Percentiles rank a stretch among this genome's conserved stretches.
phyloP scores from a whole-genome alignment of 92 coral and sea anemone genomes.

The Actinostola sp. region DNA sequence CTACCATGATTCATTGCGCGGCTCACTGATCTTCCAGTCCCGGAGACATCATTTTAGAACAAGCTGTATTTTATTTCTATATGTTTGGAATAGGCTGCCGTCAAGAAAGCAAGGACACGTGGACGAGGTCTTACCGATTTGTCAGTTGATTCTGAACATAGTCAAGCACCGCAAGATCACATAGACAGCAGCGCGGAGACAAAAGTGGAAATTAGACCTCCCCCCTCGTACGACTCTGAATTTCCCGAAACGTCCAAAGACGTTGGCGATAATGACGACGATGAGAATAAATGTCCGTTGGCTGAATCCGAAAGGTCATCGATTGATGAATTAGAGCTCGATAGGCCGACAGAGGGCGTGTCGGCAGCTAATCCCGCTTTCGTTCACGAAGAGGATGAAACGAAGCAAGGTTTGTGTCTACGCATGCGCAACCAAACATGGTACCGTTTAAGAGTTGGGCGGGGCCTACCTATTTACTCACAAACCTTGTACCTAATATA shows the following conservation, averaged over 20 bases:
- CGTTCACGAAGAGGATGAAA: conserved; percentile 16
- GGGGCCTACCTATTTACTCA: too few relatives aligned
- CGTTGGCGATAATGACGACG: neutral
- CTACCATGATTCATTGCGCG: too few relatives aligned
- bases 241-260: too few relatives aligned
- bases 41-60: too few relatives aligned
- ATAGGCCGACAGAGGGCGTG: neutral
- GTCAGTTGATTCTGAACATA: too few relatives aligned
- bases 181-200: neutral
- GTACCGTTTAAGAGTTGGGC: too few relatives aligned
- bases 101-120: conserved; percentile 1
- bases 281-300: conserved; percentile 13
- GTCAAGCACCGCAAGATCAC: neutral
- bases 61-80: neutral
- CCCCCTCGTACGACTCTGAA: conserved; percentile 8
- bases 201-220: conserved; percentile 3
- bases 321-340: conserved; percentile 24
- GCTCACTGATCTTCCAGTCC: too few relatives aligned
- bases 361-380: conserved; percentile 25
- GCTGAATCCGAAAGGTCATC: conserved; percentile 36
- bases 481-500: too few relatives aligned
- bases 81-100: conserved; percentile 4
- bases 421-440: too few relatives aligned
- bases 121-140: neutral
- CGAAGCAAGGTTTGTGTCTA: conserved; percentile 9